Evolutionary conservation across 1,140 invertebrate genomes (phyloP).

Genomic region (Drosophila pseudoobscura): DNA sequence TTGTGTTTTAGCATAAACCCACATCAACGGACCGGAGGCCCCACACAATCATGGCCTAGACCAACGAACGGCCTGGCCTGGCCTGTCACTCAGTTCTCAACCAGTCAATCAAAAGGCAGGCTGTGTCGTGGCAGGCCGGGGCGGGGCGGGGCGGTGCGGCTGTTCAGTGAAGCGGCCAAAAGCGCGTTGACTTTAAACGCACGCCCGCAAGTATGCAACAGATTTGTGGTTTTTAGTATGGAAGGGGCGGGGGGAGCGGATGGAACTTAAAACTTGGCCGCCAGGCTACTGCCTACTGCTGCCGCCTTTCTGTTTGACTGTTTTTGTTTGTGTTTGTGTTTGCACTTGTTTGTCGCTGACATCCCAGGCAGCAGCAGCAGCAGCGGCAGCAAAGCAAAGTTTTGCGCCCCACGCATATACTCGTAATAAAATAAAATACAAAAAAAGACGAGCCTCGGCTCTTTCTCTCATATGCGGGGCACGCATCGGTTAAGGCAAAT

Average conservation of each 20-base stretch:
- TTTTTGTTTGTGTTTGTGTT: conserved; percentile 44
- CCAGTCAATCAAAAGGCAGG: conserved; percentile 62
- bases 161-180: conserved; percentile 41
- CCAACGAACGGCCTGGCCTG: neutral
- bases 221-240: conserved; percentile 58
- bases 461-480: conserved; percentile 77
- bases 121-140: too few species aligned
- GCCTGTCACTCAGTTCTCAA: conserved; percentile 48
- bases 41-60: conserved; percentile 25
- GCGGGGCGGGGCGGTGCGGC: too few species aligned
- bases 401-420: conserved; percentile 50
- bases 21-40: conserved; percentile 9
- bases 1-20: conserved; percentile 34
- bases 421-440: conserved; percentile 52
- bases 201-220: conserved; percentile 77
- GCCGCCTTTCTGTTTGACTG: conserved; percentile 26
- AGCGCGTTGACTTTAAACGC: conserved; percentile 67
- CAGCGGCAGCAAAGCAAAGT: conserved; percentile 42
- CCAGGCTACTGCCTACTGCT: neutral
- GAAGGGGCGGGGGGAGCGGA: neutral
- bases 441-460: conserved; percentile 17
- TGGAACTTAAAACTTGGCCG: conserved; percentile 52
- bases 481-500: conserved; percentile 79
- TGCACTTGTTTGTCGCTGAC: conserved; percentile 55
- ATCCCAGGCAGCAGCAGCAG: conserved; percentile 28